Conservation (phyloP, 2,888 invertebrate species). For the Mamestra brassicae region DNA sequence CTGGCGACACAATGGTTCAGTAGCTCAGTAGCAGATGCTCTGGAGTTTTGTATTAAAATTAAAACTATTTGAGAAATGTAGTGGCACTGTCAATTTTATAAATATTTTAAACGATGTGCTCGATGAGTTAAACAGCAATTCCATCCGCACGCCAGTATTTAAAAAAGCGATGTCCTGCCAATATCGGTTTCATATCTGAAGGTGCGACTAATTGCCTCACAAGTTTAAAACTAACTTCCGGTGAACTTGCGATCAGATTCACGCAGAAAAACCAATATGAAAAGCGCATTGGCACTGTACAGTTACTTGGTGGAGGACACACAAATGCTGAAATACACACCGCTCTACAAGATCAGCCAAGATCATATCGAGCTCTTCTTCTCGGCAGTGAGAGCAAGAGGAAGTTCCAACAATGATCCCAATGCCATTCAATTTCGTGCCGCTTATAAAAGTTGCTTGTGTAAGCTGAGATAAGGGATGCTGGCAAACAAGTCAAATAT, state of each 20-base stretch:
- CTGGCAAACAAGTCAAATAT: background rate
- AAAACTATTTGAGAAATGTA: background rate
- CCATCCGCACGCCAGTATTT: conserved; percentile 11
- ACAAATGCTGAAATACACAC: background rate
- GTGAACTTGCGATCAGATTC: background rate
- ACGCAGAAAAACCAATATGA: conserved; percentile 1
- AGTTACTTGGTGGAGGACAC: background rate
- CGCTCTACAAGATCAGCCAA: background rate
- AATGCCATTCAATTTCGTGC: background rate
- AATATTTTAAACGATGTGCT: background rate
- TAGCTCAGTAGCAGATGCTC: background rate
- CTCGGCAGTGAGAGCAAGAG: background rate
- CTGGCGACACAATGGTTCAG: no score
- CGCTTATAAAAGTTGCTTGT: background rate
- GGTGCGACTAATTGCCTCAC: background rate
- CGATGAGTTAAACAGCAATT: conserved; percentile 14
- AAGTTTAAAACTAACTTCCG: background rate
- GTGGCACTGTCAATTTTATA: background rate
- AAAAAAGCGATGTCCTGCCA: conserved; percentile 20
- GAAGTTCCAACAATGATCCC: background rate
- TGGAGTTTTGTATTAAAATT: background rate
- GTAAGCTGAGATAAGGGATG: background rate
- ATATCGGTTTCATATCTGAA: conserved; percentile 6
- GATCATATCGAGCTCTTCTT: background rate
- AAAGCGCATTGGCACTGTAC: background rate